Base-by-base conservation (phyloP, 2,888 invertebrate species). In the Chaetogeoica ovagalla region DNA sequence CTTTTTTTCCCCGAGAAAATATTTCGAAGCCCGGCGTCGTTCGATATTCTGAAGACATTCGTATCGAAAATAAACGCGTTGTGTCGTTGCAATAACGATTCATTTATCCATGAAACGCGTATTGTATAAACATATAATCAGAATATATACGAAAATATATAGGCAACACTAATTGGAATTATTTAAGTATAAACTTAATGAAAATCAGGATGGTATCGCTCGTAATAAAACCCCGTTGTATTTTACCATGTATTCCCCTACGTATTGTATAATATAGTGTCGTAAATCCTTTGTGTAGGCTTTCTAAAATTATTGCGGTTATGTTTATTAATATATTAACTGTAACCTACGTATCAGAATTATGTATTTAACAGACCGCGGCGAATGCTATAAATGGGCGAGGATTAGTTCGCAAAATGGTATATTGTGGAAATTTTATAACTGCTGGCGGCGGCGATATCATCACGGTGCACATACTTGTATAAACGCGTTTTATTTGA, bases 261-360 rank as follows among this genome's bases (percentile, higher is more conserved):
- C 55, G 63, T 21, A 21, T 55, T 65, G 65, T 30, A 30, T 2
- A 2, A 30, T 30, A 30, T 55, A 37, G 43, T 55, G 37, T 74
- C 63, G 74, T 65, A 63, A 74, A 74, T 63, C 55, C 63, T 37
- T 2, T 17, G 52, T 17, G 37, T 52, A 74, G 63, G 55, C 55
- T 74, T 74, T 55, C 63, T 37, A 21, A 63, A 74, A 63, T 63
- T 52, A 30, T 48, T 63, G 30, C 43, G 63, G 30, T 62, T 19
- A 19, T 23, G 59, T 59, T 59, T 59, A 21, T n/a, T 57, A 48
- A 48, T 2, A 30, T 72, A 23, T 62, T n/a, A 39, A 62, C n/a
- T 30, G n/a, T n/a, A 6, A 48, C 48, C 48, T 11, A 48, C 48
- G 72, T 8, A 60, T 15, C 68, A 30, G 52, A 43, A 43, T 8